Conservation (phyloP, 2,888 invertebrate genomes). For the Epicampocera succincta region DNA sequence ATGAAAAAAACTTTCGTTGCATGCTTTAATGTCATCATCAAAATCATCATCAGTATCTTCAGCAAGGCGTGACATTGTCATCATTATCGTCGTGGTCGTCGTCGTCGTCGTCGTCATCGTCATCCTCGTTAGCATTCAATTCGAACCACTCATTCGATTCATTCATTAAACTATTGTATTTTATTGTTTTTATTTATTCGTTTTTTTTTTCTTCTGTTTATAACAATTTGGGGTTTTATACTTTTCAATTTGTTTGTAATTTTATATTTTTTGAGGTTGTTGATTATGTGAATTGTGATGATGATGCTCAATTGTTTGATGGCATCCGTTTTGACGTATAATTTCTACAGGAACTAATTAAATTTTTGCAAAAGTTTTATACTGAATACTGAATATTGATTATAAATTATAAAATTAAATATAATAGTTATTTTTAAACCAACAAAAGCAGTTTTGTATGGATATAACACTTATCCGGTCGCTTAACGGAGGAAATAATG, state of each 20-base stretch:
- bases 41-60: conserved; percentile 48
- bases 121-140: conserved; percentile 46
- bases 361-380: neutral
- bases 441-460: too few relatives aligned
- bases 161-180: conserved; percentile 44
- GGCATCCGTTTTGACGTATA: conserved; percentile 35
- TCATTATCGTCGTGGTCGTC: too few relatives aligned
- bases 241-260: conserved; percentile 34
- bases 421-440: too few relatives aligned
- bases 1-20: conserved; percentile 54
- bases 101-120: neutral
- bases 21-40: conserved; percentile 57
- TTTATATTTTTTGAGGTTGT: conserved; percentile 25
- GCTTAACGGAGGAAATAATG: too few relatives aligned
- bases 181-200: conserved; percentile 1
- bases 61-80: conserved; percentile 49
- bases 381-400: too few relatives aligned
- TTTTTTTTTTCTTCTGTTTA: neutral
- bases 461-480: too few relatives aligned
- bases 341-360: conserved; percentile 14
- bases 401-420: too few relatives aligned
- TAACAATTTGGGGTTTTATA: conserved; percentile 27
- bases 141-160: conserved; percentile 33
- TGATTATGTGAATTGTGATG: conserved; percentile 37
- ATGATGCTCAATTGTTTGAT: conserved; percentile 36